Evolutionary conservation across 2,797 vertebrate genomes (phyloP).

Genomic region (Parambassis ranga): DNA sequence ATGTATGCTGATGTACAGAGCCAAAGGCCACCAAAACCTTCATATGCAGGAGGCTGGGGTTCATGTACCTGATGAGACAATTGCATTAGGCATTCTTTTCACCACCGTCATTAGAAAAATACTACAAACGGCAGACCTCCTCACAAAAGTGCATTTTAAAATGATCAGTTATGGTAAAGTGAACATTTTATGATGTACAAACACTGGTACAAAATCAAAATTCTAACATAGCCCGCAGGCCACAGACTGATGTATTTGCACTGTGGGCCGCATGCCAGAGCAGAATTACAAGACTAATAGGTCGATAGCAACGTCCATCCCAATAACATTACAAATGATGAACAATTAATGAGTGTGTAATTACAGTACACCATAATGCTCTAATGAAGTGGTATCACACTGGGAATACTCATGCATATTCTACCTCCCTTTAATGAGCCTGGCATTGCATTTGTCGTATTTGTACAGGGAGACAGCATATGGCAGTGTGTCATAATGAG

Average conservation of each 20-base stretch:
- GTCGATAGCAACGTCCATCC: slow-evolving; percentile 34
- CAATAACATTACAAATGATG: slow-evolving; percentile 53
- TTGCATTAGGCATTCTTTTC: no score
- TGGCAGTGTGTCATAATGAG: slow-evolving; percentile 45
- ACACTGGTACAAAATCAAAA: background rate
- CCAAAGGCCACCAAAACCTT: no score
- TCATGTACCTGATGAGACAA: no score
- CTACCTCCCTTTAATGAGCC: slow-evolving; percentile 52
- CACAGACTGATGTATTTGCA: background rate
- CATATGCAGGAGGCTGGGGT: no score
- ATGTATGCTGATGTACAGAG: no score
- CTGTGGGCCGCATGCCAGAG: slow-evolving; percentile 1
- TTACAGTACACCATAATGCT: slow-evolving; percentile 47
- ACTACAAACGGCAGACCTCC: no score
- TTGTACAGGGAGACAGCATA: slow-evolving; percentile 54
- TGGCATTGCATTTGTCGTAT: slow-evolving; percentile 51
- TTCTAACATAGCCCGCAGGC: background rate
- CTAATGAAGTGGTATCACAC: slow-evolving; percentile 50
- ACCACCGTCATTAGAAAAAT: no score
- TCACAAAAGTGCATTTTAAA: background rate
- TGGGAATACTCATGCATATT: slow-evolving; percentile 58
- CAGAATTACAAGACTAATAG: slow-evolving; percentile 29
- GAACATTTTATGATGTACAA: background rate
- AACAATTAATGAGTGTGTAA: slow-evolving; percentile 64
- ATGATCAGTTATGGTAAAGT: background rate